Conservation (phyloP, 2,797 vertebrate genomes). For the Chelonia mydas region DNA sequence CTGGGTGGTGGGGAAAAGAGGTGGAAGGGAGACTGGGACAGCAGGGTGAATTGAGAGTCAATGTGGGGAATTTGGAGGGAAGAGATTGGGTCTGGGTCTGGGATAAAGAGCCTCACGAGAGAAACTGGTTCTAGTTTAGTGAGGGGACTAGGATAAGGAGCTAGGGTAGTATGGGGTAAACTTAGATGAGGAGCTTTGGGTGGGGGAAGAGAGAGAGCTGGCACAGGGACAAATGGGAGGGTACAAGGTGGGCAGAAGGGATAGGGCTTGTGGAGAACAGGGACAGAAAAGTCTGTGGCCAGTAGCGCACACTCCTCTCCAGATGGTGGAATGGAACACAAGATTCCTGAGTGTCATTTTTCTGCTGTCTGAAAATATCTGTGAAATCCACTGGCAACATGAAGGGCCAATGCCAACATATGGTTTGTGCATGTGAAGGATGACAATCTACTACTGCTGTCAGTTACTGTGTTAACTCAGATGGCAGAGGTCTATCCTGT, state of each 20-base stretch:
- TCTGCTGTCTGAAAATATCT: background rate
- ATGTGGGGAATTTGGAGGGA: too few species aligned
- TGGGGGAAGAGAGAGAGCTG: background rate
- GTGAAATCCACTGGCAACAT: background rate
- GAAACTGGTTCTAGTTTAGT: too few species aligned
- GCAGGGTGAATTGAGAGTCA: background rate
- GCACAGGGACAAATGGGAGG: background rate
- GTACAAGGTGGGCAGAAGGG: background rate
- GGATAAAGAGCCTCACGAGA: too few species aligned
- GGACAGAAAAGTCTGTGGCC: background rate
- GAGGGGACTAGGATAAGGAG: background rate
- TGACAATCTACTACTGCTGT: background rate
- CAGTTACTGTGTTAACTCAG: too few species aligned
- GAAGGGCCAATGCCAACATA: background rate
- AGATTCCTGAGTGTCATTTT: background rate
- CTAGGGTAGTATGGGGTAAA: too few species aligned
- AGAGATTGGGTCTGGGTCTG: too few species aligned
- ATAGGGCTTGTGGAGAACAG: background rate
- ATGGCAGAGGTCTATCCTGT: too few species aligned
- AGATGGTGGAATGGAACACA: background rate
- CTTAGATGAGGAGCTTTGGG: background rate
- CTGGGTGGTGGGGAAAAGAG: background rate
- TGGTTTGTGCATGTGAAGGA: background rate
- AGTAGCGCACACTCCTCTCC: background rate
- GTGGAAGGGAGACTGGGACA: too few species aligned